phyloP scores from a whole-genome alignment of 2,113 vertebrate genomes.

The Plecturocebus donacophilus region DNA sequence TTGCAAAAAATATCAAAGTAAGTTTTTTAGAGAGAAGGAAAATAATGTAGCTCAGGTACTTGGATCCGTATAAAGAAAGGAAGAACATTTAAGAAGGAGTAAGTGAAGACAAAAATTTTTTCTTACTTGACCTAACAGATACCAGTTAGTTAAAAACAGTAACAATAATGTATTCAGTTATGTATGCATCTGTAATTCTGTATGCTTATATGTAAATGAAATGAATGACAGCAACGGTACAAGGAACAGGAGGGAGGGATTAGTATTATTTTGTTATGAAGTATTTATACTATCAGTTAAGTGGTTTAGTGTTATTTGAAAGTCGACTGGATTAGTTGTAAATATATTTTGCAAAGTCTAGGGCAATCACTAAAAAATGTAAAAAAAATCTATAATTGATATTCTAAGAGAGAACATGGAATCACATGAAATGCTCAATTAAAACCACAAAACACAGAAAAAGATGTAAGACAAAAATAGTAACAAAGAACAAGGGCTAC shows the following conservation, averaged over 20 bases:
- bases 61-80: neutral
- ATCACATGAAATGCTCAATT: neutral
- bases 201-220: neutral
- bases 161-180: neutral
- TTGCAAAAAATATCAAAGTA: neutral
- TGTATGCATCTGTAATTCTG: neutral
- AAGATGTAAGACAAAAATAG: neutral
- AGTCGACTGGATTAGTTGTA: neutral
- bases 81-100: neutral
- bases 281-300: neutral
- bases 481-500: neutral
- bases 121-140: neutral
- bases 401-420: neutral
- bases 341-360: neutral
- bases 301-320: neutral
- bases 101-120: neutral
- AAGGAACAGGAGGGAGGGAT: neutral
- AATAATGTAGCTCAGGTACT: neutral
- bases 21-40: neutral
- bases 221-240: neutral
- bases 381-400: neutral
- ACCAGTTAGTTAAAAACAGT: neutral
- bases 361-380: neutral
- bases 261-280: neutral
- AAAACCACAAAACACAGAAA: neutral